Conservation (phyloP, 2,888 invertebrate species). For the Rhimphoctona megacephalus region DNA sequence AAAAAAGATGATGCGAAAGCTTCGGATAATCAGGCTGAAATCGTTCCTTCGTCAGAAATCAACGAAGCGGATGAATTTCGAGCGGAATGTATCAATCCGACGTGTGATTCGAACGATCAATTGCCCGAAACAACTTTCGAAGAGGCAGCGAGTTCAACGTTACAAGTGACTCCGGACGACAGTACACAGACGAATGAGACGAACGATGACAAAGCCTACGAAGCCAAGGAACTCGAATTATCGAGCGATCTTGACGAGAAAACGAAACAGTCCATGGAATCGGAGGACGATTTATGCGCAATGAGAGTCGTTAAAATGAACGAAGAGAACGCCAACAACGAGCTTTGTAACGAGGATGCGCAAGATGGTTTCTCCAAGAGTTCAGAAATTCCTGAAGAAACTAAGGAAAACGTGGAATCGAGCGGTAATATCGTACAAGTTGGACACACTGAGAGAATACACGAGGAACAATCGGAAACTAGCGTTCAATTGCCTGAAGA, state of each 20-base stretch:
- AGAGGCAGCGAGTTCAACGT: conserved; percentile 40
- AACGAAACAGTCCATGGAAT: conserved; percentile 64
- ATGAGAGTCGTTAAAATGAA: conserved; percentile 29
- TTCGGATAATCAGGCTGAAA: background rate
- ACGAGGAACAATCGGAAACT: conserved; percentile 37
- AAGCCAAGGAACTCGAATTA: conserved; percentile 33
- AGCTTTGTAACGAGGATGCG: conserved; percentile 62
- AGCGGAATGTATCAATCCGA: conserved; percentile 3
- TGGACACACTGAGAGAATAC: conserved; percentile 5
- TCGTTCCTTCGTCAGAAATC: conserved; percentile 37
- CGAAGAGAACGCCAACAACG: conserved; percentile 45
- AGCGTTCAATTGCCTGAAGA: conserved; percentile 52
- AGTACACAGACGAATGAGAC: conserved; percentile 44
- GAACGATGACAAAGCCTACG: conserved; percentile 58
- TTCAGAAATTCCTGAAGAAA: conserved; percentile 38
- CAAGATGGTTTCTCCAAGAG: conserved; percentile 66
- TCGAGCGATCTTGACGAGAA: conserved; percentile 60
- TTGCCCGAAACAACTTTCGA: conserved; percentile 39
- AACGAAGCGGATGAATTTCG: conserved; percentile 20
- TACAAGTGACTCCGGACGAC: conserved; percentile 44
- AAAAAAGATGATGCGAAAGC: conserved; percentile 9
- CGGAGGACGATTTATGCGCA: conserved; percentile 52
- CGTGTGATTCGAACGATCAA: conserved; percentile 44
- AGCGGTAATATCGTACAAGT: conserved; percentile 1
- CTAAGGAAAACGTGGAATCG: conserved; percentile 29